These are phyloP conservation scores for Achroia grisella DNA, from an alignment of 1,140 invertebrate genomes.

Conservation along the genomic window DNA sequence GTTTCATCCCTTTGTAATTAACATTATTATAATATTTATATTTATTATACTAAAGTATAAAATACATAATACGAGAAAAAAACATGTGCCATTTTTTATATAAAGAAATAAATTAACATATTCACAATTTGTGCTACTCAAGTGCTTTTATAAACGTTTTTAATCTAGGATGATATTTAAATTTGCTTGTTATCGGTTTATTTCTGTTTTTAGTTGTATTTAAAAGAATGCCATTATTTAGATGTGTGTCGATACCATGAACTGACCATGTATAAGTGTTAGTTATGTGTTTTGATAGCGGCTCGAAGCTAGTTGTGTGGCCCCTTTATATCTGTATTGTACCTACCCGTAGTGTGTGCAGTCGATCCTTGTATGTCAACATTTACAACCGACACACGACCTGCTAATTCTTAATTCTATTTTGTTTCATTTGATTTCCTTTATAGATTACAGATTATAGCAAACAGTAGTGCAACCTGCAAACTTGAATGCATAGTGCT, in stretches of 20 bases:
- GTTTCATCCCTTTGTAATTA: constrained; percentile 32
- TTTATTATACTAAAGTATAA: constrained; percentile 46
- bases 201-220: constrained; percentile 8
- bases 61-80: constrained; percentile 47
- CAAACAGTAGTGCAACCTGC: neutral
- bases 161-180: constrained; percentile 56
- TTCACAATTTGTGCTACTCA: constrained; percentile 50
- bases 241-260: constrained; percentile 7
- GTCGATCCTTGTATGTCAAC: constrained; percentile 6
- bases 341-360: constrained; percentile 12
- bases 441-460: neutral
- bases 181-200: constrained; percentile 64
- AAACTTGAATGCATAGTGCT: neutral
- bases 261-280: constrained; percentile 5
- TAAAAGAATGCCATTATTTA: constrained; percentile 33
- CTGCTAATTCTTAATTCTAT: constrained; percentile 1
- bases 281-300: constrained; percentile 4
- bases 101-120: constrained; percentile 22
- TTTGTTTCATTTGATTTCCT: constrained; percentile 2
- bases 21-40: constrained; percentile 38
- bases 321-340: neutral
- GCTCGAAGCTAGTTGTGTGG: constrained; percentile 7
- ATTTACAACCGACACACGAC: constrained; percentile 1
- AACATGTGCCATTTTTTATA: constrained; percentile 60
- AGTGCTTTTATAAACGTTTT: constrained; percentile 61